Percentiles rank a stretch among this genome's conserved stretches.
Evolutionary conservation across 2,888 invertebrate species (phyloP).

Genomic region (Cephus spinipes): DNA sequence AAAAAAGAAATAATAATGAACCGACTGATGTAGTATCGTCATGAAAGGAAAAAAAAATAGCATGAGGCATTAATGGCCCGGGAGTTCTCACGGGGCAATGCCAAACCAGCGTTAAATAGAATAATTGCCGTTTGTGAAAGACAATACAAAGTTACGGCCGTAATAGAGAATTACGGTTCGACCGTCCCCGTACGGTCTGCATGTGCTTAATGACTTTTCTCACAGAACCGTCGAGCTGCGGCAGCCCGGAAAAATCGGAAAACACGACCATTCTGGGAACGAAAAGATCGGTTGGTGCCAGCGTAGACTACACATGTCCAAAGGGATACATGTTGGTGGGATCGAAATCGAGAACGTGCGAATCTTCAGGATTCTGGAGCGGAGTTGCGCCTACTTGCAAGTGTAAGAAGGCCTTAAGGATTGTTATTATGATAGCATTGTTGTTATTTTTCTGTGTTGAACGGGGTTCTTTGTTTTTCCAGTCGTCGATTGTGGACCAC

Average conservation of each 20-base stretch:
- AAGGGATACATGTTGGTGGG: conserved; percentile 86
- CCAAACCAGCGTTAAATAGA: neutral
- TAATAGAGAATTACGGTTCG: neutral
- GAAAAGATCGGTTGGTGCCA: conserved; percentile 77
- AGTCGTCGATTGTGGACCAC: conserved; percentile 86
- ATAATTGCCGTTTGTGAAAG: neutral
- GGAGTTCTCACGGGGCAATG: neutral
- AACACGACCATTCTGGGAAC: conserved; percentile 85
- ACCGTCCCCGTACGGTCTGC: neutral
- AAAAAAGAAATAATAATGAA: neutral
- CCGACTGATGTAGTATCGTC: neutral
- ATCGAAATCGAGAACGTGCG: conserved; percentile 76
- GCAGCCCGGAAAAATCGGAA: conserved; percentile 86
- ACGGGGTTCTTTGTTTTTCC: conserved; percentile 24
- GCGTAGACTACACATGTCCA: conserved; percentile 83
- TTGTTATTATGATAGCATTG: neutral
- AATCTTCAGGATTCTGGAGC: conserved; percentile 84
- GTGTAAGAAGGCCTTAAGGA: conserved; percentile 72
- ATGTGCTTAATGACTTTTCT: conserved; percentile 39
- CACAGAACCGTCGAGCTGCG: conserved; percentile 85
- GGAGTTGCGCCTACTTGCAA: conserved; percentile 85
- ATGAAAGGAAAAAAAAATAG: neutral
- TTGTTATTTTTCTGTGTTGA: neutral
- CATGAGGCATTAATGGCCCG: neutral
- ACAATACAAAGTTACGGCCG: neutral